phyloP scores from a whole-genome alignment of 2,797 vertebrate genomes.

The Lacerta viridis region DNA sequence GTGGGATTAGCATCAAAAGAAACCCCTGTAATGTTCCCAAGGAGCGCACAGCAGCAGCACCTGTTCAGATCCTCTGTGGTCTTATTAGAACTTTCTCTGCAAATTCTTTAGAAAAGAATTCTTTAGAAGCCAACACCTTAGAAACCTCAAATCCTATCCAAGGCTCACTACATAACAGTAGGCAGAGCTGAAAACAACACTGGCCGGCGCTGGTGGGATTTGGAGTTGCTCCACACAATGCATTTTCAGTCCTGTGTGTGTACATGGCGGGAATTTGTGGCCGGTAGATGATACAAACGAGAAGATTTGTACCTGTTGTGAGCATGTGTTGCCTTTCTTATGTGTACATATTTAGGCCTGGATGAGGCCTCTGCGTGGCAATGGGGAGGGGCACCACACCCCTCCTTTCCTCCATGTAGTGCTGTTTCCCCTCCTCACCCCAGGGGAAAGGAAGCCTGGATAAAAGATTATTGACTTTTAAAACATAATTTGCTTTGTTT shows the following conservation, averaged over 20 bases:
- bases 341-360: background rate
- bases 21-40: background rate
- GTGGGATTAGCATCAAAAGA: constrained; percentile 15
- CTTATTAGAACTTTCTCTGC: background rate
- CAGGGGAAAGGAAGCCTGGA: background rate
- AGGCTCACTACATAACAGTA: background rate
- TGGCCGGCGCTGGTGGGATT: background rate
- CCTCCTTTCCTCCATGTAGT: background rate
- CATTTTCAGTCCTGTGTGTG: background rate
- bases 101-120: background rate
- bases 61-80: constrained; percentile 6
- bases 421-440: too few relatives aligned
- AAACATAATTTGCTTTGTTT: background rate
- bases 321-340: background rate
- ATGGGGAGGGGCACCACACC: background rate
- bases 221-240: too few relatives aligned
- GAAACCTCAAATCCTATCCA: background rate
- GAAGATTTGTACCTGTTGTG: background rate
- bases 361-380: background rate
- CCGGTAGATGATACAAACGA: too few relatives aligned
- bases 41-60: constrained; percentile 16
- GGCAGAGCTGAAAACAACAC: background rate
- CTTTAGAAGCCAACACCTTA: background rate
- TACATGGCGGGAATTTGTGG: background rate
- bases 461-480: constrained; percentile 1